phyloP scores from a whole-genome alignment of 2,797 vertebrate species.

The Arrhamphus sclerolepis region DNA sequence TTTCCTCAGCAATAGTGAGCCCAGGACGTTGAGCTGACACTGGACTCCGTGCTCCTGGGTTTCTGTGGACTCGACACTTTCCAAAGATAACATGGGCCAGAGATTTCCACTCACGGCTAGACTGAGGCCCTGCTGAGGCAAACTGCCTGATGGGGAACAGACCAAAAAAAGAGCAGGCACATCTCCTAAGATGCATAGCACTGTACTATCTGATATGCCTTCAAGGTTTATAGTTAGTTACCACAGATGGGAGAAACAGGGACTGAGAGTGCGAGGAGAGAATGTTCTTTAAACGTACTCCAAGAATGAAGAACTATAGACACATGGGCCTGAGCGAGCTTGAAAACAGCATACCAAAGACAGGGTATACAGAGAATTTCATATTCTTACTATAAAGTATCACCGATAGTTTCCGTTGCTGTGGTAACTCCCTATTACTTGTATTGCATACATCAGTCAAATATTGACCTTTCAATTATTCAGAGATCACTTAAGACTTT shows the following conservation, averaged over 20 bases:
- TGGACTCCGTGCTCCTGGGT: constrained; percentile 78
- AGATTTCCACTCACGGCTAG: constrained; percentile 78
- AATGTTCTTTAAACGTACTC: constrained; percentile 21
- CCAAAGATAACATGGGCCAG: constrained; percentile 88
- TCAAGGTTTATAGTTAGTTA: constrained; percentile 51
- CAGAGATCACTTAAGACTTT: constrained; percentile 74
- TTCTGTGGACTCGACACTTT: constrained; percentile 88
- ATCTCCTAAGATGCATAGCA: constrained; percentile 55
- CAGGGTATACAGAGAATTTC: constrained; percentile 25
- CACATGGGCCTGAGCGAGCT: constrained; percentile 10
- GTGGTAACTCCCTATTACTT: constrained; percentile 34
- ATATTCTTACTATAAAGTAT: constrained; percentile 38
- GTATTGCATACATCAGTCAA: constrained; percentile 29
- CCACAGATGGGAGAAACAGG: constrained; percentile 46
- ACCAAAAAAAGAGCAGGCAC: constrained; percentile 71
- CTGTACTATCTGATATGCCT: constrained; percentile 51
- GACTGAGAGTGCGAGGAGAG: constrained; percentile 5
- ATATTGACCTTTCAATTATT: constrained; percentile 62
- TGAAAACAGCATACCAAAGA: constrained; percentile 22
- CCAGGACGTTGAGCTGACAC: constrained; percentile 73
- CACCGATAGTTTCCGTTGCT: constrained; percentile 27
- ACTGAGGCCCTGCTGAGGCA: constrained; percentile 78
- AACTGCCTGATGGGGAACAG: constrained; percentile 74
- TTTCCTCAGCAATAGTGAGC: constrained; percentile 59
- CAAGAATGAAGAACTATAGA: constrained; percentile 16